phyloP scores from a whole-genome alignment of 2,797 vertebrate species.

The Sitta carolinensis region DNA sequence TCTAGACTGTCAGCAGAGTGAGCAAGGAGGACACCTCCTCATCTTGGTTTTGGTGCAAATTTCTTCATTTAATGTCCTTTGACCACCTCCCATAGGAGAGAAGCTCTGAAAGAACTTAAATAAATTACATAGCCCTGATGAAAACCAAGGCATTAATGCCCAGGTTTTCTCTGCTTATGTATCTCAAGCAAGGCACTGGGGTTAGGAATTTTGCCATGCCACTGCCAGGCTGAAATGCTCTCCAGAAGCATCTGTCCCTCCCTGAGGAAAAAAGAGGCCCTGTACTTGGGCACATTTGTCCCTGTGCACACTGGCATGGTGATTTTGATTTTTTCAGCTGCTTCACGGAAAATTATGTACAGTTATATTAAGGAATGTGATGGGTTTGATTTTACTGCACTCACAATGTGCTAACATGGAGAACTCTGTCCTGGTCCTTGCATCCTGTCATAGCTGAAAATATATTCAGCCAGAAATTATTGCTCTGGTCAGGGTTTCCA shows the following conservation, averaged over 20 bases:
- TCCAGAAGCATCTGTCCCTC: background rate
- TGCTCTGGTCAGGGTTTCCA: background rate
- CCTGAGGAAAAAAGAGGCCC: background rate
- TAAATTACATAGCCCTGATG: background rate
- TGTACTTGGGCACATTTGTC: background rate
- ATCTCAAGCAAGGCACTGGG: background rate
- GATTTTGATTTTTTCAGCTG: background rate
- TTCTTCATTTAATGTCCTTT: background rate
- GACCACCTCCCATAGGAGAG: background rate
- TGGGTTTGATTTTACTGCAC: background rate
- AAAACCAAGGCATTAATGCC: background rate
- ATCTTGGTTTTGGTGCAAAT: background rate
- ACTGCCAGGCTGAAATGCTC: background rate
- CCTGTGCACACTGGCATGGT: accelerated
- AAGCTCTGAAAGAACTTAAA: background rate
- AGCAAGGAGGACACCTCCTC: background rate
- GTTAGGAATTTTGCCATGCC: background rate
- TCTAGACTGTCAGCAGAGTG: background rate
- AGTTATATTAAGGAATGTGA: background rate
- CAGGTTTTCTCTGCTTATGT: background rate
- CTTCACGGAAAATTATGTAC: background rate
- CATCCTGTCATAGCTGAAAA: background rate
- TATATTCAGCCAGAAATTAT: background rate
- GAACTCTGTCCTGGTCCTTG: background rate
- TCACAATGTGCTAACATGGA: accelerated